Conservation (phyloP, 1,140 invertebrate genomes). For the Drosophila kurseongensis region DNA sequence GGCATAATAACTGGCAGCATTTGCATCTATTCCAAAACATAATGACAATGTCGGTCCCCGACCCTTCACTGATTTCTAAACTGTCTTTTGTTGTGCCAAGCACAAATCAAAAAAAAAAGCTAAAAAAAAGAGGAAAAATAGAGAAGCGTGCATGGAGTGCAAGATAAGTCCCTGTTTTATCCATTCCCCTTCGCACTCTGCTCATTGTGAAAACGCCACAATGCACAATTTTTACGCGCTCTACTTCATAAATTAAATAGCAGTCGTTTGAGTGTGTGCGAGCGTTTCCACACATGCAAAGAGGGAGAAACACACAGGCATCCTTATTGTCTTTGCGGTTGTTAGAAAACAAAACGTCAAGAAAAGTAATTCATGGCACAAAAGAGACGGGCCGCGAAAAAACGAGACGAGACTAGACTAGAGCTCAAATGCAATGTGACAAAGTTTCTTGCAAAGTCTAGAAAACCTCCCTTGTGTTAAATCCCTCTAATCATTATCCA, state of each 20-base stretch:
- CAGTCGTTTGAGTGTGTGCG: constrained; percentile 44
- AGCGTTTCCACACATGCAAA: constrained; percentile 16
- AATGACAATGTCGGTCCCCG: constrained; percentile 37
- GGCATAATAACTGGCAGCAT: constrained; percentile 45
- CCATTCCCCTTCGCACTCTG: constrained; percentile 22
- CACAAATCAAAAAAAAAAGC: constrained; percentile 35
- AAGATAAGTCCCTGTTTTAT: constrained; percentile 57
- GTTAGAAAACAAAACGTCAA: constrained; percentile 78
- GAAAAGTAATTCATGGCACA: constrained; percentile 78
- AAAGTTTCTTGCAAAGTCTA: constrained; percentile 11
- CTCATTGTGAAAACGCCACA: constrained; percentile 61
- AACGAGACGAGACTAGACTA: constrained; percentile 41
- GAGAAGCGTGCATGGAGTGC: constrained; percentile 55
- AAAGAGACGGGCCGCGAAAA: constrained; percentile 36
- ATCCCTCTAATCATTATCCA: neutral
- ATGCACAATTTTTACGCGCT: constrained; percentile 82
- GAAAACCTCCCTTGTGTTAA: neutral
- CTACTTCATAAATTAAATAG: constrained; percentile 83
- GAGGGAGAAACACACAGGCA: constrained; percentile 3
- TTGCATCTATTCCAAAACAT: constrained; percentile 42
- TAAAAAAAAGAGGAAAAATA: neutral
- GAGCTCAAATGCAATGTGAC: constrained; percentile 28
- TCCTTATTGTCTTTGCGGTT: constrained; percentile 70
- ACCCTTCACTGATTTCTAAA: constrained; percentile 66
- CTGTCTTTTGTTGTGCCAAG: constrained; percentile 70